These are phyloP conservation scores for Rhagoletis pomonella DNA, from an alignment of 1,140 invertebrate genomes.

Conservation along the genomic window DNA sequence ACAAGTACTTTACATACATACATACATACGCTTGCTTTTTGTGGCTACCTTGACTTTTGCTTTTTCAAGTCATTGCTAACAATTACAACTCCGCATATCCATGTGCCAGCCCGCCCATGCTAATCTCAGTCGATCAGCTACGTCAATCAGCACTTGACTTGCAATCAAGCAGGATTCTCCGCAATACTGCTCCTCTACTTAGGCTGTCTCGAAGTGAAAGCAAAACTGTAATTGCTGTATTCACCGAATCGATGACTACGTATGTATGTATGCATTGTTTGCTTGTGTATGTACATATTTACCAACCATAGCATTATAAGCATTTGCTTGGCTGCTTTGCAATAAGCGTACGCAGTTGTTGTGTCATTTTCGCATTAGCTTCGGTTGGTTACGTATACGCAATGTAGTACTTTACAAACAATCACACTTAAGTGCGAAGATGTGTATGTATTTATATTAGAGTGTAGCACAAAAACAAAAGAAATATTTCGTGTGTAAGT, in stretches of 20 bases:
- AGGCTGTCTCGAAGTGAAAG: neutral
- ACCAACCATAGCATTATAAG: too few relatives aligned
- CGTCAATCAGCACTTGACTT: conserved; percentile 40
- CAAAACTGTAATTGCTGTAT: neutral
- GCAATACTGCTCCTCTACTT: too few relatives aligned
- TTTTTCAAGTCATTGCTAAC: neutral
- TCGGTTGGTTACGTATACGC: neutral
- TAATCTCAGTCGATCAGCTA: conserved; percentile 15
- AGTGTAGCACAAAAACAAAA: too few relatives aligned
- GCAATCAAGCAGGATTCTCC: neutral
- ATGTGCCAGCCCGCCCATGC: neutral
- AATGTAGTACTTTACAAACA: neutral
- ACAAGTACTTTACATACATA: too few relatives aligned
- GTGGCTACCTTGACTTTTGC: neutral
- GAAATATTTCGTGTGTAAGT: too few relatives aligned
- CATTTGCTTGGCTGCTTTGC: neutral
- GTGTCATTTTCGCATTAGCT: neutral
- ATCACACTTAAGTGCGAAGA: neutral
- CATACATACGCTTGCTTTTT: too few relatives aligned
- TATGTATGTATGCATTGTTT: neutral
- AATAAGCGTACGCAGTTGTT: neutral
- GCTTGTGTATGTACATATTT: neutral
- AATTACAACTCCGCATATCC: neutral
- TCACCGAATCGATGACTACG: neutral
- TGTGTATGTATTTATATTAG: too few relatives aligned